Base-by-base conservation (phyloP, 1,140 invertebrate genomes). In the Drosophila erecta region DNA sequence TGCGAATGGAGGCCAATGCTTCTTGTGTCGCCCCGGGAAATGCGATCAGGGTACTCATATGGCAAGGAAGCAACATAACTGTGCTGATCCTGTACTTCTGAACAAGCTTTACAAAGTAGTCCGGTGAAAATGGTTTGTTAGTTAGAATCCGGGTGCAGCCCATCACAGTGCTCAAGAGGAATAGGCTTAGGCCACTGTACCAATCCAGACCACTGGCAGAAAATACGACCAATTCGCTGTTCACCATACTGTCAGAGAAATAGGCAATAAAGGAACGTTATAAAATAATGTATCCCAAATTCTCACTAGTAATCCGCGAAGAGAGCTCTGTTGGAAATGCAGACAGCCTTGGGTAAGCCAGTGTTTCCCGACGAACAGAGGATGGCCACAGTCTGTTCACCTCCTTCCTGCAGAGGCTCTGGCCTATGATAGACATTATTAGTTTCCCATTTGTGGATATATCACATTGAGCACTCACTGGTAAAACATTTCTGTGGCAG, bases 311-410 rank as follows among this genome's bases (percentile, higher is more conserved):
- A 24, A 3, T 71, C 66, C 11, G 54, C 5, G 8, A 81, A 43
- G 6, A 87, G 49, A 12, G 35, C 35, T 20, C 35, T 58, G 37
- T 96, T 95, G 1, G 96, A 95, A 7, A 96, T 90, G 90, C 95
- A 94, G 0, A 96, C 96, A 24, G 96, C 96, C 92, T 97, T 97
- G 2, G 96, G 96, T 27, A 95, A 81, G 51, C 96, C 96, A 33
- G 96, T 97, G 2, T 96, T 97, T 6, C 96, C 96, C 57, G 95
- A 96, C 0, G 96, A 94, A 49, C 84, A 93, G 0, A 93, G 54
- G 50, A 94, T 92, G 1, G 84, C 74, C 15, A 79, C 71, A 4
- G 85, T 90, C 65, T 91, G 83, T 14, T 90, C 80, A 2, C 69
- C 76, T 1, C 87, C 90, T 4, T 37, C 44, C 12, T 53, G 74